Base-by-base conservation (phyloP, 2,113 vertebrate species). In the Lepisosteus osseus region DNA sequence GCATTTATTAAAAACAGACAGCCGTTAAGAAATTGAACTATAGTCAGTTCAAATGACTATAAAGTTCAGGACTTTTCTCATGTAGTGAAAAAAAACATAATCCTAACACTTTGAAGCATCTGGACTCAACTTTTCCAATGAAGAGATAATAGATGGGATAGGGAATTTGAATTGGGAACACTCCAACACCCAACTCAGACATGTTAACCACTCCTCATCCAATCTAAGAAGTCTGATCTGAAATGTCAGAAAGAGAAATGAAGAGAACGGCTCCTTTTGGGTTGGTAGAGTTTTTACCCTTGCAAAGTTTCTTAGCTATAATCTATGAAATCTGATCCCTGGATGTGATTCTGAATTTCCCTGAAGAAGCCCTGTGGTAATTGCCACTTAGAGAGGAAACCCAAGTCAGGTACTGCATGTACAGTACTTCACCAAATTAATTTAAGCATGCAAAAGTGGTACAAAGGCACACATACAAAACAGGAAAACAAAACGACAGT, bases 101-200 rank as follows among this genome's bases (percentile, higher is more conserved):
- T 4, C 68, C 54, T 76, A 61, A 61, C 62, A 63, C 40, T 47
- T n/a, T 4, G 8, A 62, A 71, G 79, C 80, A 79, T 86, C 80
- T 81, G 77, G 80, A 85, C 54, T 79, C 75, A 69, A 65, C 42
- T 51, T 41, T 62, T 3, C 61, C 51, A 74, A 68, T 71, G 75
- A 71, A 69, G 59, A 78, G 76, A 64, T 71, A 73, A 76, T 67
- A 68, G 74, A 69, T 29, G 17, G 62, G 61, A 59, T 29, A n/a
- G 41, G 14, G 47, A 14, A 3, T 14, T 11, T 57, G 63, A 11
- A 45, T 6, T 68, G 45, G 65, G 65, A 6, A 47, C 47, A 56
- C 17, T 62, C 45, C 72, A 62, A 44, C 65, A 15, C 55, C 43
- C 13, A 29, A 13, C 56, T 40, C 44, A 61, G 55, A 51, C 13